Conservation (phyloP, 2,797 vertebrate genomes). For the Semotilus atromaculatus region DNA sequence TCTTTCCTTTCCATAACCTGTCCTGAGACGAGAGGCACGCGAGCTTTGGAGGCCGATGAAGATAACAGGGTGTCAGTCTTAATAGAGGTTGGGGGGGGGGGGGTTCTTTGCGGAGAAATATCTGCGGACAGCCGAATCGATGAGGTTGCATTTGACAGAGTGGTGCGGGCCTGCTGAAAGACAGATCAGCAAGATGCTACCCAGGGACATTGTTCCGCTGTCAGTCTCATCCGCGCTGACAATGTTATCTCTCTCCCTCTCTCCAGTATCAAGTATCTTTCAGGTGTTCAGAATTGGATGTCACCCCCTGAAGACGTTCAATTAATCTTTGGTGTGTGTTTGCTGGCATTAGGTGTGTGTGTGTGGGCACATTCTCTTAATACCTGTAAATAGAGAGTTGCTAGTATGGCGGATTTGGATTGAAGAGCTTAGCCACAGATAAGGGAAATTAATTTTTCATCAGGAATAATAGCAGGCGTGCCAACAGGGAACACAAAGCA, state of each 20-base stretch:
- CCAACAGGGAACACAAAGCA: conserved; percentile 83
- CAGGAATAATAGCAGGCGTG: conserved; percentile 83
- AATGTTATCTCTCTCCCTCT: conserved; percentile 86
- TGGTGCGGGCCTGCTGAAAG: conserved; percentile 74
- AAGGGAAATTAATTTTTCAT: conserved; percentile 94
- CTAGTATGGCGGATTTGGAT: conserved; percentile 87
- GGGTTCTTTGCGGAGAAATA: conserved; percentile 68
- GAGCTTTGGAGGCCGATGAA: conserved; percentile 58
- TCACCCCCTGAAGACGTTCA: conserved; percentile 87
- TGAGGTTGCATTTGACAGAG: conserved; percentile 75
- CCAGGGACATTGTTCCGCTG: conserved; percentile 81
- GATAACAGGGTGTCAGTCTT: conserved; percentile 76
- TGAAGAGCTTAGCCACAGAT: conserved; percentile 88
- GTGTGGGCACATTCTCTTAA: conserved; percentile 69
- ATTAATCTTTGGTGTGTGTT: conserved; percentile 88
- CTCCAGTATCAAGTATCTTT: conserved; percentile 83
- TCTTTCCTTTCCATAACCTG: conserved; percentile 14
- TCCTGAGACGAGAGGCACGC: conserved; percentile 14
- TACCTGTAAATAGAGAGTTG: conserved; percentile 86
- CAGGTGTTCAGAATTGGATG: conserved; percentile 86
- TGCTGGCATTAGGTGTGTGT: conserved; percentile 71
- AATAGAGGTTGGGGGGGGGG: conserved; percentile 66
- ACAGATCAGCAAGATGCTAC: conserved; percentile 79
- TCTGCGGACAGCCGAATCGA: conserved; percentile 66
- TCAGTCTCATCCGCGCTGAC: conserved; percentile 83